Percentiles rank a stretch among this genome's conserved stretches.
Conservation (phyloP, 2,797 vertebrate genomes). For the Enteromius viviparus region DNA sequence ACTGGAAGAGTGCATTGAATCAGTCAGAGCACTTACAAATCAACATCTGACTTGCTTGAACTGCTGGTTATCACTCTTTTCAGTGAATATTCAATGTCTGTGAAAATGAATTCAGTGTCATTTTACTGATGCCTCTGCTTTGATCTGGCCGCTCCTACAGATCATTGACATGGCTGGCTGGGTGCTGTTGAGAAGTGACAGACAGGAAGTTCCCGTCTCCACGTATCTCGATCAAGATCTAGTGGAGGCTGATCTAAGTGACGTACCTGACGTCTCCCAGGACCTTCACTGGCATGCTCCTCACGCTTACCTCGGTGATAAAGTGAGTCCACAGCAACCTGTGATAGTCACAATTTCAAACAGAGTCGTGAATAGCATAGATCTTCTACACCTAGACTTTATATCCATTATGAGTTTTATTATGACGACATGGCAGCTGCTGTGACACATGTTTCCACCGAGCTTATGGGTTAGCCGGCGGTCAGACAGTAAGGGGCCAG, state of each 20-base stretch:
- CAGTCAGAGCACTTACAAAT: background rate
- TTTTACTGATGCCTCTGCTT: background rate
- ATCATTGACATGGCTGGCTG: conserved; percentile 88
- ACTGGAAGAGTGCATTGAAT: background rate
- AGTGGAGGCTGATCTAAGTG: conserved; percentile 83
- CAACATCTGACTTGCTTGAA: background rate
- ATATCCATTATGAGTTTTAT: background rate
- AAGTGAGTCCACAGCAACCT: conserved; percentile 70
- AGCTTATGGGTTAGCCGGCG: conserved; percentile 1
- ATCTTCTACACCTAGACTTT: background rate
- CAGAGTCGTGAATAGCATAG: background rate
- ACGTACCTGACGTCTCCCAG: conserved; percentile 82
- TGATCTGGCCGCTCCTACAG: conserved; percentile 65
- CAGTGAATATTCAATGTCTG: background rate
- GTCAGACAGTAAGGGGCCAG: conserved; percentile 44
- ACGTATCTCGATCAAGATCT: conserved; percentile 75
- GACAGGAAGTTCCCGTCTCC: conserved; percentile 80
- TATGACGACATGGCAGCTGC: conserved; percentile 17
- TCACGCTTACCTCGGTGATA: conserved; percentile 87
- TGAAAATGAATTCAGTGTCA: background rate
- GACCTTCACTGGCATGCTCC: conserved; percentile 95
- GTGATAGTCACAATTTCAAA: background rate
- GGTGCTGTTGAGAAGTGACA: conserved; percentile 84
- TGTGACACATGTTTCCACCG: background rate
- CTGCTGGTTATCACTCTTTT: background rate